Evolutionary conservation across 2,888 invertebrate species (phyloP), one percentile per base, ranked within the genome.

Genomic region (Oxyteleia sp.): DNA sequence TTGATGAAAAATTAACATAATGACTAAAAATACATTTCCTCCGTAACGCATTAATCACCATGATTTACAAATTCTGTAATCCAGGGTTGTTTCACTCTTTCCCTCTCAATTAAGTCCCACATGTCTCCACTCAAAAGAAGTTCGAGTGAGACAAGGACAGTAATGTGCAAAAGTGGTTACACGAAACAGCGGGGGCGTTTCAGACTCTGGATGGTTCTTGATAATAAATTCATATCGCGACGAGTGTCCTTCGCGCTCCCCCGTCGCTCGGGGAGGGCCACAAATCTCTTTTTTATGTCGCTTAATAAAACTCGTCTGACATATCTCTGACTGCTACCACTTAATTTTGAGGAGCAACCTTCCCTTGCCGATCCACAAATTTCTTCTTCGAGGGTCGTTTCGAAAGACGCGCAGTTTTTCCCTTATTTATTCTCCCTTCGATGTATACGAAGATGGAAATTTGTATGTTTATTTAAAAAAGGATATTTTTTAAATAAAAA

Each of bases 241-340:
- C 89, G 87, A 87, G 82, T 89, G 86, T 86, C 85, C 78, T 86
- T 69, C 78, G 84, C 80, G 81, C 82, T 85, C 84, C 82, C 86
- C 69, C 7, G 38, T 68, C 68, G 57, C 76, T 75, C 35, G 66
- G 66, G 38, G 59, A 86, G 84, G 89, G 90, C 90, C 89, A 93
- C 92, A 92, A 93, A 93, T 93, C 92, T 93, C 91, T 90, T 92
- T 93, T 93, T 93, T 92, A 92, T 91, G 88, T 89, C 90, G 91
- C 91, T 92, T 93, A 93, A 93, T 93, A 93, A 93, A 93, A 93
- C 92, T 91, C 88, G 90, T 86, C 92, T 91, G 93, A 92, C 93
- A 92, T 93, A 93, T 93, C 92, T 92, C 90, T 89, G 92, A 92
- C 93, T 92, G 90, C 91, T 91, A 92, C 92, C 92, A 93, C 93